Percentiles rank a stretch among this genome's conserved stretches.
These are phyloP conservation scores for Tapirus indicus DNA, from an alignment of 2,797 vertebrate genomes.

Conservation along the genomic window DNA sequence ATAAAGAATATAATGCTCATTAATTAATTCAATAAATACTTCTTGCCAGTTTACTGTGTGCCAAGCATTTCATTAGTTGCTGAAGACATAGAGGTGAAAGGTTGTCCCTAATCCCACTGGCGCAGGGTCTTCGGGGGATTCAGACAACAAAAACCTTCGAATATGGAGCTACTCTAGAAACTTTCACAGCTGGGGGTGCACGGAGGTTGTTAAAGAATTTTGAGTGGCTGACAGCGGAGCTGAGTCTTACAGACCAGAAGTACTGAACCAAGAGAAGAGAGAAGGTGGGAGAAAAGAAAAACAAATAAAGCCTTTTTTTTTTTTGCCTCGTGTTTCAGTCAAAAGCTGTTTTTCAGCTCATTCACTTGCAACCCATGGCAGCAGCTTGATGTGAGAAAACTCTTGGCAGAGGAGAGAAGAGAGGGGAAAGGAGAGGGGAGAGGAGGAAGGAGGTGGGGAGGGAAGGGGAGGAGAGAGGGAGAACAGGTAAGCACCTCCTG, in stretches of 20 bases:
- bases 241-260: background rate
- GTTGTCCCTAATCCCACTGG: background rate
- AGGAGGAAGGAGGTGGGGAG: rapidly evolving
- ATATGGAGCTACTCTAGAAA: background rate
- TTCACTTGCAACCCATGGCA: constrained; percentile 29
- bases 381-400: constrained; percentile 43
- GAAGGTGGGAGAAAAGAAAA: background rate
- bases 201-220: background rate
- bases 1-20: background rate
- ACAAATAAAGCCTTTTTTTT: background rate
- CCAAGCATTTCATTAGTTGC: background rate
- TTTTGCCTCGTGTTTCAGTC: background rate
- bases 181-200: background rate
- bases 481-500: background rate
- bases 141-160: background rate
- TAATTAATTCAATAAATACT: background rate
- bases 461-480: too few species aligned
- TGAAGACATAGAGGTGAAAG: background rate
- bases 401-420: background rate
- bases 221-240: background rate
- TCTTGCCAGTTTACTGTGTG: background rate
- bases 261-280: background rate
- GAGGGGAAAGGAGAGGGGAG: too few species aligned
- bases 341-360: constrained; percentile 32
- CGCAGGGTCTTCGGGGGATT: background rate